Conservation (phyloP, 2,888 invertebrate species). For the Dolichomitus sp. region DNA sequence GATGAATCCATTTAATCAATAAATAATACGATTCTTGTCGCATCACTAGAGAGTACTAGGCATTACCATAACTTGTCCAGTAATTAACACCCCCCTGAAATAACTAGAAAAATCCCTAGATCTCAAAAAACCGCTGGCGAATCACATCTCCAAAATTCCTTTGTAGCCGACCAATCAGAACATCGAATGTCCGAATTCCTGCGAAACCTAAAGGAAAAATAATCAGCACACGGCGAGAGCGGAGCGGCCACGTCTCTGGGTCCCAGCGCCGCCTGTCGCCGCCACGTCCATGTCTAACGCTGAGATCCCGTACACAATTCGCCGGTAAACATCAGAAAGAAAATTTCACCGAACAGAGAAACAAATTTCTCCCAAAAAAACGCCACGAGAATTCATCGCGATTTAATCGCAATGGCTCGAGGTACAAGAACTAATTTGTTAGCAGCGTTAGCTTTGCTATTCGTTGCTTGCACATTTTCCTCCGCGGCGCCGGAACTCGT, state of each 20-base stretch:
- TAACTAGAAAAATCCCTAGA: too few relatives aligned
- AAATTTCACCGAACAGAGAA: too few relatives aligned
- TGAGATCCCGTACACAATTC: constrained; percentile 32
- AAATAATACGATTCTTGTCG: too few relatives aligned
- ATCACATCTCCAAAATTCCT: not conserved
- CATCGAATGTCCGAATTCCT: not conserved
- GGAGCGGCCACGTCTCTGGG: constrained; percentile 51
- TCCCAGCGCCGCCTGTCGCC: constrained; percentile 29
- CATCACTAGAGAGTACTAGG: too few relatives aligned
- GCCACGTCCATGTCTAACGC: constrained; percentile 75
- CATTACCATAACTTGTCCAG: not conserved
- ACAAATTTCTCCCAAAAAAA: not conserved
- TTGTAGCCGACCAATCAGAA: constrained; percentile 12
- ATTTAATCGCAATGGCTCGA: constrained; percentile 20
- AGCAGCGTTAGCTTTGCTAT: constrained; percentile 6
- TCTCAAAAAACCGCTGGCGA: not conserved
- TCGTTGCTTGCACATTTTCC: not conserved
- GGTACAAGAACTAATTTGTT: constrained; percentile 28
- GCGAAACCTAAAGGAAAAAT: not conserved
- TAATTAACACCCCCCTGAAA: not conserved
- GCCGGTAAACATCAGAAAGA: constrained; percentile 65
- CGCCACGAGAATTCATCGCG: not conserved
- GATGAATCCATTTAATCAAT: not conserved
- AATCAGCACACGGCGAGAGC: constrained; percentile 13
- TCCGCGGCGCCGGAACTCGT: constrained; percentile 63